Evolutionary conservation across 2,113 vertebrate genomes (phyloP).

Genomic region (Notothenia coriiceps): DNA sequence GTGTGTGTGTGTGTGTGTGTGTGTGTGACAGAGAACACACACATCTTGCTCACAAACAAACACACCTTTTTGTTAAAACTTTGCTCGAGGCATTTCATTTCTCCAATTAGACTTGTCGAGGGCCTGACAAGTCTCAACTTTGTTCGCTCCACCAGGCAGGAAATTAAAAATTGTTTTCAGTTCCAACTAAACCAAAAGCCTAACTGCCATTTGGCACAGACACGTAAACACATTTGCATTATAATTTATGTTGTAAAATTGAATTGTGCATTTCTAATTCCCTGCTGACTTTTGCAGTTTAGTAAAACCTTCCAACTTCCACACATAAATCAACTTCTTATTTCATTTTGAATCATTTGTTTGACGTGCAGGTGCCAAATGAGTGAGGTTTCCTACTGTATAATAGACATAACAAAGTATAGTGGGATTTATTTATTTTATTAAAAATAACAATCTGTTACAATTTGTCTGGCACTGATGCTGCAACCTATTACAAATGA

Average conservation of each 20-base stretch:
- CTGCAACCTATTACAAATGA: neutral
- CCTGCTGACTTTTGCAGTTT: slow-evolving; percentile 7
- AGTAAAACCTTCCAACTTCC: neutral
- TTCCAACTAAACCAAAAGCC: slow-evolving; percentile 35
- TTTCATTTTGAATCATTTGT: neutral
- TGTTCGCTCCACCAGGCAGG: slow-evolving; percentile 56
- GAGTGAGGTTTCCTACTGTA: neutral
- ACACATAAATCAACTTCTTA: neutral
- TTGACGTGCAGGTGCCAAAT: neutral
- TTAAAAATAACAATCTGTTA: neutral
- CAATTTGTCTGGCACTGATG: neutral
- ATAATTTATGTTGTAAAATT: slow-evolving; percentile 18
- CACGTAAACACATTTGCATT: neutral
- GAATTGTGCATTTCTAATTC: slow-evolving; percentile 12
- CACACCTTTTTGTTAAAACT: slow-evolving; percentile 45
- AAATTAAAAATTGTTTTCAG: slow-evolving; percentile 65
- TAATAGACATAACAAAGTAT: neutral
- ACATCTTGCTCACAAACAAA: slow-evolving; percentile 41
- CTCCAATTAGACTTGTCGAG: slow-evolving; percentile 63
- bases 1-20: neutral
- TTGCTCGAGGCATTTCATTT: slow-evolving; percentile 57
- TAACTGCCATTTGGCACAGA: slow-evolving; percentile 40
- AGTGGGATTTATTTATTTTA: neutral
- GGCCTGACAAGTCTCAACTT: slow-evolving; percentile 61
- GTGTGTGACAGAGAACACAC: neutral